A percentile compares a stretch with the other conserved stretches of the same genome.
phyloP scores from a whole-genome alignment of 2,113 vertebrate genomes.

The Archilochus colubris region DNA sequence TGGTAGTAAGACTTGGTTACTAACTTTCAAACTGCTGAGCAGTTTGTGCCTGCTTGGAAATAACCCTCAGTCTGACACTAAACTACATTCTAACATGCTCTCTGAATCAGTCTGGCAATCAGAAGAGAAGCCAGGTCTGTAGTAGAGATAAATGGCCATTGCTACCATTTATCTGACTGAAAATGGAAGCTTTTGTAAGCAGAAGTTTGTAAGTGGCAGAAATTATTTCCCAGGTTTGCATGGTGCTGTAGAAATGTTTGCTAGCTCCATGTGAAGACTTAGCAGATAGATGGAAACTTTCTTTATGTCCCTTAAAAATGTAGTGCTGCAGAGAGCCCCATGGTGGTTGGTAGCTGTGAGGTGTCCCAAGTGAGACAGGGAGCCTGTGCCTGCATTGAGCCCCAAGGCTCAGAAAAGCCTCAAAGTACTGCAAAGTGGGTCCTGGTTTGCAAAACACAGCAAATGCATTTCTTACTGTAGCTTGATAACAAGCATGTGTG shows the following conservation, averaged over 20 bases:
- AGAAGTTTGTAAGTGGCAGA: neutral
- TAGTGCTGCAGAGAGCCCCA: neutral
- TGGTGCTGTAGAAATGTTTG: neutral
- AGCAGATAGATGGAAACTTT: neutral
- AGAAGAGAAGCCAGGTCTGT: neutral
- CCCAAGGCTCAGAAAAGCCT: neutral
- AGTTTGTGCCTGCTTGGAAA: neutral
- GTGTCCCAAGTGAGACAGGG: neutral
- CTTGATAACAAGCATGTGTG: neutral
- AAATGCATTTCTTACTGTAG: neutral
- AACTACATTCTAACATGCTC: neutral
- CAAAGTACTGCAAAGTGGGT: neutral
- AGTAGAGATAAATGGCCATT: neutral
- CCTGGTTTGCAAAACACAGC: neutral
- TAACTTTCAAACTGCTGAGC: neutral
- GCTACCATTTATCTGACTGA: neutral
- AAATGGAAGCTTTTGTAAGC: neutral
- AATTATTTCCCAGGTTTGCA: neutral
- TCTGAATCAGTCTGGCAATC: neutral
- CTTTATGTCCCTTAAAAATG: fast-evolving
- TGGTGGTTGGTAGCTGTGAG: neutral
- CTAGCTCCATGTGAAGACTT: neutral
- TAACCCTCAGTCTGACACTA: neutral
- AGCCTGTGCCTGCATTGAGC: neutral
- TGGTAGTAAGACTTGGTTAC: neutral